phyloP scores from a whole-genome alignment of 2,797 vertebrate genomes.

The Cyprinella venusta region DNA sequence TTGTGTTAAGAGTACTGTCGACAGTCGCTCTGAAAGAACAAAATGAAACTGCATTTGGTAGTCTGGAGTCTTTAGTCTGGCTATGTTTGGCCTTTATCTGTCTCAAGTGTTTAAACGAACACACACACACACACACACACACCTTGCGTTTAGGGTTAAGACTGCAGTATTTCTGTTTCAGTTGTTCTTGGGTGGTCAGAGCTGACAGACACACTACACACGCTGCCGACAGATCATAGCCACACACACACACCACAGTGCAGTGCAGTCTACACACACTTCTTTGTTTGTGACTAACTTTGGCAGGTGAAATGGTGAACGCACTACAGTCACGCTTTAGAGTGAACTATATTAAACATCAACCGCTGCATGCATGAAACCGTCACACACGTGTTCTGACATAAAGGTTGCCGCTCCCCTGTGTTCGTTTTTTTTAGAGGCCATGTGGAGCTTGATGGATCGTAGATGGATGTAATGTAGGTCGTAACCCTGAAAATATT shows the following conservation, averaged over 20 bases:
- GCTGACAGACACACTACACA: slow-evolving; percentile 60
- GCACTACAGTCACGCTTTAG: slow-evolving; percentile 14
- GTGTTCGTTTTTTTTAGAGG: background rate
- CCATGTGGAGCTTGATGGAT: background rate
- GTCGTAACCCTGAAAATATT: slow-evolving; percentile 13
- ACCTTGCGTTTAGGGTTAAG: slow-evolving; percentile 67
- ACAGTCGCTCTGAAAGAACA: background rate
- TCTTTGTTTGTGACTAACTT: slow-evolving; percentile 26
- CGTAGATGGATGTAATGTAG: background rate
- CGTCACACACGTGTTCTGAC: slow-evolving; percentile 24
- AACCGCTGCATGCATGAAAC: background rate
- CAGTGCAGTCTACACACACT: slow-evolving; percentile 49
- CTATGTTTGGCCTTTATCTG: slow-evolving; percentile 36
- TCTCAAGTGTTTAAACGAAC: slow-evolving; percentile 33
- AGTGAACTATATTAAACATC: slow-evolving; percentile 31
- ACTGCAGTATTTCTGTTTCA: slow-evolving; percentile 64
- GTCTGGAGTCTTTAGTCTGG: slow-evolving; percentile 19
- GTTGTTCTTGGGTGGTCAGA: slow-evolving; percentile 76
- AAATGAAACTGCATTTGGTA: slow-evolving; percentile 17
- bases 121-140: slow-evolving; percentile 48
- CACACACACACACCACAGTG: slow-evolving; percentile 51
- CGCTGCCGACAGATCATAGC: slow-evolving; percentile 62
- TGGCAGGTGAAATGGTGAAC: slow-evolving; percentile 33
- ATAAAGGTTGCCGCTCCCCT: background rate
- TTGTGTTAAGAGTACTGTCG: slow-evolving; percentile 6